Conservation (phyloP, 2,888 invertebrate species). For the Erannis defoliaria region DNA sequence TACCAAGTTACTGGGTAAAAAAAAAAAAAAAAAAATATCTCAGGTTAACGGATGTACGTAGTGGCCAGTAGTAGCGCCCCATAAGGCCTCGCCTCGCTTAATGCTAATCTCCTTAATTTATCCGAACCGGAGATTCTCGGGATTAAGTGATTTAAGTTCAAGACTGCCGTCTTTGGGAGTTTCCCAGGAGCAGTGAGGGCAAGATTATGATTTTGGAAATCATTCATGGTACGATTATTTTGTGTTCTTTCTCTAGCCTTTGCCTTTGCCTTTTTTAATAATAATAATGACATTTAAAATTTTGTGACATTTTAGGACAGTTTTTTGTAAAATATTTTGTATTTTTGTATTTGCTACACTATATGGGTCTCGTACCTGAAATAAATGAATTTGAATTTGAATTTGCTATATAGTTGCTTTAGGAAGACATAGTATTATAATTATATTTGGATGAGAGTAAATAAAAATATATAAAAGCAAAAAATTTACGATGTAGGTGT, state of each 20-base stretch:
- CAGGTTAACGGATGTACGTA: not conserved
- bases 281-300: too few species aligned
- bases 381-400: too few species aligned
- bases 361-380: too few species aligned
- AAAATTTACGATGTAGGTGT: too few species aligned
- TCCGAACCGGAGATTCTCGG: slow-evolving; percentile 39
- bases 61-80: slow-evolving; percentile 20
- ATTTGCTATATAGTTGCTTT: too few species aligned
- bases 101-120: slow-evolving; percentile 40
- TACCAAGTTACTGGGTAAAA: too few species aligned
- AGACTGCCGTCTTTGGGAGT: slow-evolving; percentile 28
- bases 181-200: slow-evolving; percentile 28
- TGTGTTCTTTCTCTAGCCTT: not conserved
- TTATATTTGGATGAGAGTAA: too few species aligned
- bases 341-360: too few species aligned
- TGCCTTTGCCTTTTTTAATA: not conserved
- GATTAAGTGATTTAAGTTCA: slow-evolving; percentile 39
- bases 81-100: slow-evolving; percentile 31
- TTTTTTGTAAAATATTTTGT: not conserved
- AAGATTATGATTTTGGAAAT: slow-evolving; percentile 34
- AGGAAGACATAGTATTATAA: too few species aligned
- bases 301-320: not conserved
- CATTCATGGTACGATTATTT: slow-evolving; percentile 19
- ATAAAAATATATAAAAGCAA: too few species aligned
- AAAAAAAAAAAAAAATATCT: not conserved